phyloP scores from a whole-genome alignment of 2,888 invertebrate species.

The Netelia inedita region DNA sequence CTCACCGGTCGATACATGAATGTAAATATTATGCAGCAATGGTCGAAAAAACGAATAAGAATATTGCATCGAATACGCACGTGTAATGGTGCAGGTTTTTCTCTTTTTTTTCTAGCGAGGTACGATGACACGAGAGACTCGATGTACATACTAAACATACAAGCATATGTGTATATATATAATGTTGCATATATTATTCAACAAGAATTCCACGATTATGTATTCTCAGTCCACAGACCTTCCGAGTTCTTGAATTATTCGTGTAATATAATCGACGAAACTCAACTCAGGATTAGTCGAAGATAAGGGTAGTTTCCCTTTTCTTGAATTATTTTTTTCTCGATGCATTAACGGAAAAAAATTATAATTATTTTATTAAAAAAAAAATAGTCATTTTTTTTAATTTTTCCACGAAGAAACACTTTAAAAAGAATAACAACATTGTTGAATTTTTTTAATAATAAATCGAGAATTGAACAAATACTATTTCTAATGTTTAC shows the following conservation, averaged over 20 bases:
- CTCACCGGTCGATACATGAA: conserved; percentile 58
- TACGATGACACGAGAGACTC: conserved; percentile 56
- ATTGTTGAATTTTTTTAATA: too few species aligned
- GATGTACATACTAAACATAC: conserved; percentile 32
- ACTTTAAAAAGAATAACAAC: too few species aligned
- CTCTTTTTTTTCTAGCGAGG: conserved; percentile 35
- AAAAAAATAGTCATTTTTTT: not conserved
- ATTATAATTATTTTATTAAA: not conserved
- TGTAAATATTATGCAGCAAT: conserved; percentile 62
- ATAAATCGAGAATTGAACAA: too few species aligned
- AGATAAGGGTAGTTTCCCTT: not conserved
- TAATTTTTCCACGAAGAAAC: not conserved
- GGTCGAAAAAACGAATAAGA: conserved; percentile 37
- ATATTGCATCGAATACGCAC: conserved; percentile 42
- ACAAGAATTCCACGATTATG: conserved; percentile 42
- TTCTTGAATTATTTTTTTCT: not conserved
- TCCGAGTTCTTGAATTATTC: conserved; percentile 16
- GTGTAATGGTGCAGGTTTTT: conserved; percentile 28
- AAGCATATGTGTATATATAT: conserved; percentile 21
- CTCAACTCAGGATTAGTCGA: conserved; percentile 24
- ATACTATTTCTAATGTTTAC: too few species aligned
- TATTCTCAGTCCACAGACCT: conserved; percentile 32
- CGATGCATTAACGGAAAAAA: not conserved
- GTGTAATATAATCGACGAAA: conserved; percentile 37
- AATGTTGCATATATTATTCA: conserved; percentile 50